phyloP scores from a whole-genome alignment of 1,140 invertebrate genomes.

The Listronotus bonariensis region DNA sequence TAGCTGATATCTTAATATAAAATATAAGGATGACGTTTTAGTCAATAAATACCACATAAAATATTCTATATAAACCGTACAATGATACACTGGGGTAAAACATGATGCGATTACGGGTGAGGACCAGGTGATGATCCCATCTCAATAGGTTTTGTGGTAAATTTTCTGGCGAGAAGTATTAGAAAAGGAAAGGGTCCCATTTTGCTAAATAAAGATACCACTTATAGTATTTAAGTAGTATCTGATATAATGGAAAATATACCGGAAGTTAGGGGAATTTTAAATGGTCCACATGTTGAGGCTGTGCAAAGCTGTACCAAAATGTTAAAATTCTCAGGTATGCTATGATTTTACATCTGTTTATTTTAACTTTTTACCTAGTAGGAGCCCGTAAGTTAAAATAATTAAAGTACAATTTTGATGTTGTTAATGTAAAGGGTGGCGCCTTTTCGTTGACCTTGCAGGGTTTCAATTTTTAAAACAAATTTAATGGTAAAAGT shows the following conservation, averaged over 20 bases:
- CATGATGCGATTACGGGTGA: not conserved
- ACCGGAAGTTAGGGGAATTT: conserved; percentile 6
- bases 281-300: not conserved
- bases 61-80: too few relatives aligned
- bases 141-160: conserved; percentile 10
- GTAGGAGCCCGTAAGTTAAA: too few relatives aligned
- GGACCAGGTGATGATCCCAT: conserved; percentile 6
- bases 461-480: too few relatives aligned
- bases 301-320: not conserved
- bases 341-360: not conserved
- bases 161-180: conserved; percentile 4
- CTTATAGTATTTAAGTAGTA: conserved; percentile 11
- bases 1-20: too few relatives aligned
- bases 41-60: too few relatives aligned
- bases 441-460: too few relatives aligned
- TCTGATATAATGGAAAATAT: conserved; percentile 11
- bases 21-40: too few relatives aligned
- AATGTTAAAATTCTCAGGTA: not conserved
- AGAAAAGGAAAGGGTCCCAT: not conserved
- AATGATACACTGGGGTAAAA: too few relatives aligned
- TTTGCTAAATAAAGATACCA: conserved; percentile 15
- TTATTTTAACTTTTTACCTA: too few relatives aligned
- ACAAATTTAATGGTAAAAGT: too few relatives aligned
- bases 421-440: too few relatives aligned
- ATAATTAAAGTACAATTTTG: too few relatives aligned